Evolutionary conservation across 1,140 invertebrate genomes (phyloP).

Genomic region (Antheraea pernyi): DNA sequence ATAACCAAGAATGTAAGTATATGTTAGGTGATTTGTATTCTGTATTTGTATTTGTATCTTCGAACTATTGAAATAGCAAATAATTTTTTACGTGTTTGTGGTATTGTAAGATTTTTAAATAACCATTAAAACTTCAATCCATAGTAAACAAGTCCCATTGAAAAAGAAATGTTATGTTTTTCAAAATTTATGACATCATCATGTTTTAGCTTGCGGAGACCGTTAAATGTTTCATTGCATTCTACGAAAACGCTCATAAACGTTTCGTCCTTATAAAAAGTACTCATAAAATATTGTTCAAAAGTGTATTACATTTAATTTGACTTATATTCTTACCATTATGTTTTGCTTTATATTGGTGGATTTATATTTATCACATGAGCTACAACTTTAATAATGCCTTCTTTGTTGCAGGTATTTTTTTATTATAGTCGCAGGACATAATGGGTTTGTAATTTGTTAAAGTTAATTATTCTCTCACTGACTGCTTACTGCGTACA

Average conservation of each 20-base stretch:
- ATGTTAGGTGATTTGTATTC: background rate
- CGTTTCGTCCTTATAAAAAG: conserved; percentile 15
- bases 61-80: too few species aligned
- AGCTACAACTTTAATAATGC: background rate
- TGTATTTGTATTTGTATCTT: background rate
- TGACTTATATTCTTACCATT: background rate
- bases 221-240: conserved; percentile 46
- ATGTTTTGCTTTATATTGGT: background rate
- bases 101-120: background rate
- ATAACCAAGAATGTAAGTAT: background rate
- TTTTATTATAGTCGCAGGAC: background rate
- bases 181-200: background rate
- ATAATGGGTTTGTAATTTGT: background rate
- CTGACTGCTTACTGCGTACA: too few species aligned
- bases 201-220: background rate
- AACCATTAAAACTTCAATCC: background rate
- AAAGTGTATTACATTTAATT: background rate
- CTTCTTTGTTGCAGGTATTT: background rate
- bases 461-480: background rate
- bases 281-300: background rate
- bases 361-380: background rate
- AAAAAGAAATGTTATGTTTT: background rate
- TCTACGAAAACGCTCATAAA: conserved; percentile 34
- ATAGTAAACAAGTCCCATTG: background rate
- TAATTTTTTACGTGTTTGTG: background rate